Conservation (phyloP, 2,888 invertebrate genomes). For the Nymphalis urticae region DNA sequence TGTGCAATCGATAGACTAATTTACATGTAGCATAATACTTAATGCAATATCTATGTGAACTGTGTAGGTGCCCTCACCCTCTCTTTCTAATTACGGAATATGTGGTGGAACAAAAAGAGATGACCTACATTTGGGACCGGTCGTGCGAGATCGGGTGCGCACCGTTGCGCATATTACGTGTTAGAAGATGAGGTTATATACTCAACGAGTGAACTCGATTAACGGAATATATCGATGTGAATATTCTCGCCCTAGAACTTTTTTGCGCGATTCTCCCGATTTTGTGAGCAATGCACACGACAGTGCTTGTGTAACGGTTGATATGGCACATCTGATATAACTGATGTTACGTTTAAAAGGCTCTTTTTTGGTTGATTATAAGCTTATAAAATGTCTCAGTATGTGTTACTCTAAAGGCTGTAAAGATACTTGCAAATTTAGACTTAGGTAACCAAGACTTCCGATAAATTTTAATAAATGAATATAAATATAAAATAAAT, state of each 20-base stretch:
- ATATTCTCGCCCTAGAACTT: slow-evolving; percentile 79
- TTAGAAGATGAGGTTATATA: slow-evolving; percentile 75
- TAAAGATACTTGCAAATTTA: slow-evolving; percentile 58
- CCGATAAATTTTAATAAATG: slow-evolving; percentile 56
- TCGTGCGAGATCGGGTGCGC: slow-evolving; percentile 78
- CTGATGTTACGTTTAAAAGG: background rate
- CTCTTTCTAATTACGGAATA: slow-evolving; percentile 80
- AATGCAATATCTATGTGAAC: slow-evolving; percentile 49
- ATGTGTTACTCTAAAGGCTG: slow-evolving; percentile 41
- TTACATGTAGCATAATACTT: slow-evolving; percentile 50
- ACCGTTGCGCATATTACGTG: slow-evolving; percentile 79
- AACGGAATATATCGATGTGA: slow-evolving; percentile 78
- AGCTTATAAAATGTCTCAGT: background rate
- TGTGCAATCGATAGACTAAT: slow-evolving; percentile 48
- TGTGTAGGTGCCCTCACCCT: slow-evolving; percentile 55
- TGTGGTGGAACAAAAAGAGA: slow-evolving; percentile 81
- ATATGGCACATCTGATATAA: background rate
- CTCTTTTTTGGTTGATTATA: background rate
- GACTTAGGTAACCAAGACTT: slow-evolving; percentile 72
- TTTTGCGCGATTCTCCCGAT: slow-evolving; percentile 71
- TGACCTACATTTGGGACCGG: slow-evolving; percentile 80
- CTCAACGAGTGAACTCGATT: slow-evolving; percentile 57
- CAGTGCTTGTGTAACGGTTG: slow-evolving; percentile 12
- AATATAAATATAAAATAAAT: slow-evolving; percentile 17
- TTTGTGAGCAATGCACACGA: slow-evolving; percentile 54